Base-by-base conservation (phyloP, 2,113 vertebrate genomes). In the Hippocampus guttulatus region DNA sequence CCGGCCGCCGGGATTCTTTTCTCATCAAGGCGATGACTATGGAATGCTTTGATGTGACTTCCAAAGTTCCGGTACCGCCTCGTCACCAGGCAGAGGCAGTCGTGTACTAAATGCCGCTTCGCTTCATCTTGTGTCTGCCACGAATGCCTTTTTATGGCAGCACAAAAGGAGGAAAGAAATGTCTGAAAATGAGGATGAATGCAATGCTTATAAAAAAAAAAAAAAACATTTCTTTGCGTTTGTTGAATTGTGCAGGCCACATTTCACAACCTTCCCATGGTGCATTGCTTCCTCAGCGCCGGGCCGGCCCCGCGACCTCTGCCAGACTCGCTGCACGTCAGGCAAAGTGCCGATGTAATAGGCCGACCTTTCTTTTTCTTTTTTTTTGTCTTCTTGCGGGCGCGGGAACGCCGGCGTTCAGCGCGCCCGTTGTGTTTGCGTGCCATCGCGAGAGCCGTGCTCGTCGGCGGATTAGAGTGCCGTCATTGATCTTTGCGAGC, bases 191-290 rank as follows among this genome's bases (percentile, higher is more conserved):
- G 60, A 51, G 45, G 72, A 21, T 18, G 2, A 25, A 61, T 9
- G 3, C 30, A 40, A 62, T 16, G 9, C 11, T 38, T 8, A 15
- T 38, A 16, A 2, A 45, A 14, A 12, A 45, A 47, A 47, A 43
- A 43, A 11, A 2, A 58, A 51, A 67, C 30, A 6, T 27, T 27
- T 25, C 9, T 3, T 7, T 27, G 23, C 49, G 43, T 47, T 8
- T 74, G 25, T 68, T 51, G 49, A 51, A 21, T 1, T 21, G 20
- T 65, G 68, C 49, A 63, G 61, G 38, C 43, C 1, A 70, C 49
- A 57, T 69, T 67, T 73, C 57, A 33, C 75, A 70, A 82, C 74
- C 78, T 87, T 85, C 85, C 85, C 87, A 88, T 85, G 71, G 7
- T 87, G 82, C 87, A 86, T 62, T 75, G 84, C 82, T 81, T 52